phyloP scores from a whole-genome alignment of 2,888 invertebrate genomes.

The Mythimna vitellina region DNA sequence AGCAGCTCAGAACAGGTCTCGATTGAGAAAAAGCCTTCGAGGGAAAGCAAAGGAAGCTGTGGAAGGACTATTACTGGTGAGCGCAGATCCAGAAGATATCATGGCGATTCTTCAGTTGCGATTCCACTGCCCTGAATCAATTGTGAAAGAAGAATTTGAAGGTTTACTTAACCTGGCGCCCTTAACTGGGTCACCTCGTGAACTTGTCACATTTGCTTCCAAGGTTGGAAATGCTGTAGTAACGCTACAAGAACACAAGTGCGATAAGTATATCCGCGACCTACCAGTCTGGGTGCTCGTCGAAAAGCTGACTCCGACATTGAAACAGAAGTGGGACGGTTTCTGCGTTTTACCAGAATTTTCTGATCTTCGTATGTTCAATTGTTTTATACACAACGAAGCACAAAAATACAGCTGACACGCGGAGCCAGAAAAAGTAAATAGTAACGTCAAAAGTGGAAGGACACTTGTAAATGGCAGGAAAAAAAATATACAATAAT shows the following conservation, averaged over 20 bases:
- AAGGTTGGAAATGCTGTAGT: neutral
- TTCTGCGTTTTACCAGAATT: fast-evolving
- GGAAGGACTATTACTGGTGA: too few relatives aligned
- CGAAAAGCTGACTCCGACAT: neutral
- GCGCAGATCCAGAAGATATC: too few relatives aligned
- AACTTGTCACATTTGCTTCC: neutral
- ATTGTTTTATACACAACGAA: neutral
- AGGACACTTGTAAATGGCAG: too few relatives aligned
- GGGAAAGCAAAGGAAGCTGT: too few relatives aligned
- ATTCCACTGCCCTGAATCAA: too few relatives aligned
- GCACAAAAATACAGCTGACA: neutral
- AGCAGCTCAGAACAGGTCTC: too few relatives aligned
- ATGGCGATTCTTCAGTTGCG: too few relatives aligned
- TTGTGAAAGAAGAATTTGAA: neutral
- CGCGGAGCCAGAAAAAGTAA: too few relatives aligned
- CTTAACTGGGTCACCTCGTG: neutral
- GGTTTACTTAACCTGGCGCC: neutral
- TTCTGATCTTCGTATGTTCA: neutral
- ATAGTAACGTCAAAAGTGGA: too few relatives aligned
- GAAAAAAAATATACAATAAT: too few relatives aligned
- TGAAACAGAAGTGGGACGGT: neutral
- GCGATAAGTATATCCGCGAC: neutral
- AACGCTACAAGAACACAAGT: neutral
- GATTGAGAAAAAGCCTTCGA: too few relatives aligned
- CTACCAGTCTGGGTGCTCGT: neutral